These are phyloP conservation scores for Blomia tropicalis DNA, from an alignment of 2,888 invertebrate genomes.

Conservation along the genomic window DNA sequence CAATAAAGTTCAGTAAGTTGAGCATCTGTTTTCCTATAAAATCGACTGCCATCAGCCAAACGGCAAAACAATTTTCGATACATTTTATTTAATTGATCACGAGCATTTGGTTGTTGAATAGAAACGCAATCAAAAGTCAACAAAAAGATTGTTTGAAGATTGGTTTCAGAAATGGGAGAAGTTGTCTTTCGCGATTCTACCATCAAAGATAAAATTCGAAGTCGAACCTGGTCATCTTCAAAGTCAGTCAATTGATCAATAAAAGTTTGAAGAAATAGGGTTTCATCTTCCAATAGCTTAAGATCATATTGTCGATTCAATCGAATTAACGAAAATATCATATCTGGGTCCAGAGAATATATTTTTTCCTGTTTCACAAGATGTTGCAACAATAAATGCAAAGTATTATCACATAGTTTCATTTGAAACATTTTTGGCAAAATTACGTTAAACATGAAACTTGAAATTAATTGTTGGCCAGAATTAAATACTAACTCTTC, in stretches of 20 bases:
- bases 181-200: slow-evolving; percentile 14
- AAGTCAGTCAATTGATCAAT: neutral
- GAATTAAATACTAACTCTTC: neutral
- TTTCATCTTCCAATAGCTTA: neutral
- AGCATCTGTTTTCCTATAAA: neutral
- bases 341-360: neutral
- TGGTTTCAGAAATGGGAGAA: neutral
- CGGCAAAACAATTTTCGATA: slow-evolving; percentile 12
- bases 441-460: slow-evolving; percentile 2
- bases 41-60: neutral
- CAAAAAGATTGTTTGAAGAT: slow-evolving; percentile 9
- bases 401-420: neutral
- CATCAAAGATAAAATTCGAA: slow-evolving; percentile 12
- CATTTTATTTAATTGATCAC: slow-evolving; percentile 27
- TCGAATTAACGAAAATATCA: neutral
- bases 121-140: slow-evolving; percentile 19
- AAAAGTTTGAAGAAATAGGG: neutral
- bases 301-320: slow-evolving; percentile 8
- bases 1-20: neutral
- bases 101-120: slow-evolving; percentile 27
- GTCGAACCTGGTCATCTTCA: slow-evolving; percentile 15
- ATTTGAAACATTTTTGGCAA: slow-evolving; percentile 20
- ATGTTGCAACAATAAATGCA: neutral
- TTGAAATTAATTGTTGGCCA: neutral
- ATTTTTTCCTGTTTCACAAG: neutral